Evolutionary conservation across 2,797 vertebrate species (phyloP).

Genomic region (Smutsia gigantea): DNA sequence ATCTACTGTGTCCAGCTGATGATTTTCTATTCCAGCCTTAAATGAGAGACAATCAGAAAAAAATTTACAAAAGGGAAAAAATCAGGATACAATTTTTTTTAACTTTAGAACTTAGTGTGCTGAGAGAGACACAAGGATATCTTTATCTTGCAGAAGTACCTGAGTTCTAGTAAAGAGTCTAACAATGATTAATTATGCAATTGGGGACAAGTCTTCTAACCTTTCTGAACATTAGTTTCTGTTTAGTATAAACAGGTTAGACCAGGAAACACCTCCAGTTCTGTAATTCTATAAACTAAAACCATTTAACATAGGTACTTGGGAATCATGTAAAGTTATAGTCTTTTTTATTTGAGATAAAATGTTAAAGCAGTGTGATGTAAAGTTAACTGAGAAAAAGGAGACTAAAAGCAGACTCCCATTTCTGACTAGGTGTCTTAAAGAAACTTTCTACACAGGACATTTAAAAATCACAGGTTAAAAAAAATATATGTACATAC

Average conservation of each 20-base stretch:
- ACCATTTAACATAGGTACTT: not conserved
- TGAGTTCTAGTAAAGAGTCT: not conserved
- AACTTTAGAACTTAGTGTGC: not conserved
- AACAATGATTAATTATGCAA: not conserved
- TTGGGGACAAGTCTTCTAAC: not conserved
- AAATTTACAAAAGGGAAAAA: constrained; percentile 36
- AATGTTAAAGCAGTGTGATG: not conserved
- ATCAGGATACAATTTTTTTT: not conserved
- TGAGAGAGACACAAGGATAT: not conserved
- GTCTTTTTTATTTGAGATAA: constrained; percentile 22
- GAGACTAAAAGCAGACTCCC: not conserved
- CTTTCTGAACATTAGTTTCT: not conserved
- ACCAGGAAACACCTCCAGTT: not conserved
- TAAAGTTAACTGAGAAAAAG: constrained; percentile 13
- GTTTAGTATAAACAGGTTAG: constrained; percentile 5
- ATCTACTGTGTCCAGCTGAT: constrained; percentile 96
- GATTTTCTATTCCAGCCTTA: constrained; percentile 96
- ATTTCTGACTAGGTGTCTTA: not conserved
- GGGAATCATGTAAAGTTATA: constrained; percentile 10
- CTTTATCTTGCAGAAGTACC: not conserved
- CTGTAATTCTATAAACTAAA: not conserved
- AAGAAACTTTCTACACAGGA: not conserved
- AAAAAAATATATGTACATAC: not conserved
- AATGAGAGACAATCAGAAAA: not conserved
- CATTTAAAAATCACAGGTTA: not conserved